Evolutionary conservation across 35 echinoderm and acorn worm genomes (phyloP).

Genomic region (Acanthaster planci): DNA sequence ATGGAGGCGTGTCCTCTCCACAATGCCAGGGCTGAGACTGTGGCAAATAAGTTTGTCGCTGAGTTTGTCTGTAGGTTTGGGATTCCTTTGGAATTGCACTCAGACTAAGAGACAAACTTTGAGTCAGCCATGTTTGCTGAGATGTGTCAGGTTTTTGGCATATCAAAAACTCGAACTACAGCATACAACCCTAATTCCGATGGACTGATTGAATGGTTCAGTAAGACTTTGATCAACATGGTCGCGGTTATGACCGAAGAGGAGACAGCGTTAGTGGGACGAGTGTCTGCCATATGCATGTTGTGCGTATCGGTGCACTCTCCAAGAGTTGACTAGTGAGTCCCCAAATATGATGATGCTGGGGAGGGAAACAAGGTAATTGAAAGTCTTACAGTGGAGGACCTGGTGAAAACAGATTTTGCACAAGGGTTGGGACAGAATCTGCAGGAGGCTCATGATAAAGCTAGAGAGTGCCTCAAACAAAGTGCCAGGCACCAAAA

Average conservation of each 20-base stretch:
- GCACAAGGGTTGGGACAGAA: background rate
- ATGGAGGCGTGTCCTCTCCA: no score
- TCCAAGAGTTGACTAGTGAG: slow-evolving; percentile 53
- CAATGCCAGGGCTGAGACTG: slow-evolving; percentile 34
- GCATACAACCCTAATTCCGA: slow-evolving; percentile 24
- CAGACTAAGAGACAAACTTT: background rate
- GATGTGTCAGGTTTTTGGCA: slow-evolving; percentile 1
- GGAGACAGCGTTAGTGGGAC: slow-evolving; percentile 36
- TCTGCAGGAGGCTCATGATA: slow-evolving; percentile 7
- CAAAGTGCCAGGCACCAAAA: slow-evolving; percentile 27
- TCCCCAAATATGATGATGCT: slow-evolving; percentile 64
- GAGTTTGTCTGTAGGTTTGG: slow-evolving; percentile 43
- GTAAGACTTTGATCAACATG: slow-evolving; percentile 37
- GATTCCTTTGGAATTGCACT: slow-evolving; percentile 2
- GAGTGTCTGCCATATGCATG: slow-evolving; percentile 31
- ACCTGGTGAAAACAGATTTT: background rate
- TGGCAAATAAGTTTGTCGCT: slow-evolving; percentile 44
- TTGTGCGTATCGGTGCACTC: no score
- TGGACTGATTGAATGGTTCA: slow-evolving; percentile 27
- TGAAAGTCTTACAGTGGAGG: background rate
- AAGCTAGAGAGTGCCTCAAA: slow-evolving; percentile 22
- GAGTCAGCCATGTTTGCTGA: slow-evolving; percentile 3
- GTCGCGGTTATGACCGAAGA: background rate
- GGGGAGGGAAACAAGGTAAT: background rate
- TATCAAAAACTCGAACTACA: background rate